Evolutionary conservation across 2,797 vertebrate genomes (phyloP).

Genomic region (Syngnathus acus): DNA sequence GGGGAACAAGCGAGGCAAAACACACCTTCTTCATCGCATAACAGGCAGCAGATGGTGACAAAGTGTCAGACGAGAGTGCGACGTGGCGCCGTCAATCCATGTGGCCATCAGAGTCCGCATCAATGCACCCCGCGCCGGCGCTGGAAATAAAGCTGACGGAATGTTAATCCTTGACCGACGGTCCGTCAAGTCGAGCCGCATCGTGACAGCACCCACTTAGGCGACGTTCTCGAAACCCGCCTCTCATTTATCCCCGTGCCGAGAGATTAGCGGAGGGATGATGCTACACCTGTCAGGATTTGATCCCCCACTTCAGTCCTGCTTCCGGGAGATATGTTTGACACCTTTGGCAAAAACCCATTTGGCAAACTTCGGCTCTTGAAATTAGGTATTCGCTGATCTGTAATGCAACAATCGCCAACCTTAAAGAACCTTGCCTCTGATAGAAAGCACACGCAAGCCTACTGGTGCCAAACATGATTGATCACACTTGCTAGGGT

Average conservation of each 20-base stretch:
- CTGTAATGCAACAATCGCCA: background rate
- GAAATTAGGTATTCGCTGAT: background rate
- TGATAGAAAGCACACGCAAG: background rate
- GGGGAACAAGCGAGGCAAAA: background rate
- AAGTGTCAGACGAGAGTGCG: background rate
- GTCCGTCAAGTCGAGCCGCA: slow-evolving; percentile 23
- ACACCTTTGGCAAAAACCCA: background rate
- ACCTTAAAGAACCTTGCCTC: background rate
- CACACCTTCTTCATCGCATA: slow-evolving; percentile 8
- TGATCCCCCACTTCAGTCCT: background rate
- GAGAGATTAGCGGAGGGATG: slow-evolving; percentile 23
- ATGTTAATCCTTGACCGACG: slow-evolving; percentile 58
- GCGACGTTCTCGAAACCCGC: slow-evolving; percentile 32
- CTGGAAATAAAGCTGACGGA: slow-evolving; percentile 52
- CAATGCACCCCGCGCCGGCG: slow-evolving; percentile 25
- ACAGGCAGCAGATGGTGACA: background rate
- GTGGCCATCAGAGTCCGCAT: slow-evolving; percentile 41
- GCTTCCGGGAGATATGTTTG: background rate
- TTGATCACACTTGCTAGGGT: background rate
- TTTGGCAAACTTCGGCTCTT: background rate
- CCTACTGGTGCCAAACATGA: background rate
- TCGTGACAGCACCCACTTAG: slow-evolving; percentile 43
- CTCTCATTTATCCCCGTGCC: slow-evolving; percentile 28
- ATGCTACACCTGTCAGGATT: slow-evolving; percentile 6
- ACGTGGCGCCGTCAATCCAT: slow-evolving; percentile 31